These are phyloP conservation scores for Platyscapa corneri DNA, from an alignment of 1,140 invertebrate genomes.

Conservation along the genomic window DNA sequence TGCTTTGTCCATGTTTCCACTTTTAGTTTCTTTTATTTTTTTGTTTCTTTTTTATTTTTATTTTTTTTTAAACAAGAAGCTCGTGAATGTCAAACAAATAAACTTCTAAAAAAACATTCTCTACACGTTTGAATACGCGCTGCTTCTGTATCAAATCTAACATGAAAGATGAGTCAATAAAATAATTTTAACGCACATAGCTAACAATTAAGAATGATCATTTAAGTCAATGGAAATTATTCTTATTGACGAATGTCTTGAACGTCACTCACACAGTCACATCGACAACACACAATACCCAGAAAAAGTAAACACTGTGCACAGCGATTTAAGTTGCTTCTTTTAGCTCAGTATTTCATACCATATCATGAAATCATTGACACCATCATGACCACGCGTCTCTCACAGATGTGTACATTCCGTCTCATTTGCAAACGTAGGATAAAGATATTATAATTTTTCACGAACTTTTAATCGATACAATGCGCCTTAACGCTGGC, in stretches of 20 bases:
- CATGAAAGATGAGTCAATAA: slow-evolving; percentile 32
- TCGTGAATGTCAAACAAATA: slow-evolving; percentile 42
- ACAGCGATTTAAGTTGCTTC: slow-evolving; percentile 54
- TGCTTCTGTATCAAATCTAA: slow-evolving; percentile 23
- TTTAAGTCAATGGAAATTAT: slow-evolving; percentile 24
- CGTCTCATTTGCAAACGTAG: slow-evolving; percentile 5
- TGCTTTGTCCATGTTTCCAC: slow-evolving; percentile 28
- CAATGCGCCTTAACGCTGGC: neutral
- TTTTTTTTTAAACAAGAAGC: slow-evolving; percentile 36
- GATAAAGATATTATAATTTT: neutral
- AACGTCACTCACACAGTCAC: slow-evolving; percentile 19
- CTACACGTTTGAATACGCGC: slow-evolving; percentile 10
- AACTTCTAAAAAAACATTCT: neutral
- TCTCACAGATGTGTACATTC: slow-evolving; percentile 35
- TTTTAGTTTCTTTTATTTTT: slow-evolving; percentile 46
- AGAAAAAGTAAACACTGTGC: slow-evolving; percentile 26
- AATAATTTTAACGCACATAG: slow-evolving; percentile 21
- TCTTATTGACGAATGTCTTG: slow-evolving; percentile 26
- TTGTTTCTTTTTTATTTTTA: too few species aligned
- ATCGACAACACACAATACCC: neutral
- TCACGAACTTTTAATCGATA: neutral
- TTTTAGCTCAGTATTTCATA: slow-evolving; percentile 50
- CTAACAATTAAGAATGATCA: neutral
- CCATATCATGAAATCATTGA: slow-evolving; percentile 53
- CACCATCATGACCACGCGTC: slow-evolving; percentile 47